Evolutionary conservation across 2,888 invertebrate genomes (phyloP), one percentile per base, ranked within the genome.

Genomic region (Peribatodes rhomboidaria): DNA sequence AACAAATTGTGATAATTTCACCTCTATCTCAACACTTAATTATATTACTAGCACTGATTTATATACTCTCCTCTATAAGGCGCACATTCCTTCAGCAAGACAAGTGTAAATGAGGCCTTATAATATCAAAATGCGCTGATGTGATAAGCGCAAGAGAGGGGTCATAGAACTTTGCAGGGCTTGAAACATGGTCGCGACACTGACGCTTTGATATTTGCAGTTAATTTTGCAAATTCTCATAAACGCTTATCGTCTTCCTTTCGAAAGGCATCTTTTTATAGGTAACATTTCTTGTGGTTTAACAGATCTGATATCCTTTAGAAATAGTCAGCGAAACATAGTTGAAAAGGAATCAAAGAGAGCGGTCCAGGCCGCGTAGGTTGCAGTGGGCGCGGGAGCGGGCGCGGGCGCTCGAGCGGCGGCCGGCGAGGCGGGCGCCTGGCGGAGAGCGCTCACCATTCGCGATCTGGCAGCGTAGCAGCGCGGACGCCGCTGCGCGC

Each of bases 121-220:
- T 72, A 75, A 66, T 74, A 69, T 69, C 73, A 57, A 77, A 74
- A 75, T 69, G 71, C 66, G 71, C 67, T 70, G 70, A 76, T 72
- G 81, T 89, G 90, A 90, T 90, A 91, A 90, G 89, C 89, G 86
- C 85, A 83, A 78, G 86, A 87, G 88, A 81, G 84, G 86, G 90
- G 89, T 91, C 90, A 90, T 83, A 75, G 90, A 90, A 90, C 91
- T 88, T 85, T 84, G 84, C 80, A 85, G 85, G 84, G 79, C 83
- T 83, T 76, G 78, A 55, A 77, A 72, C 76, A 69, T 71, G 61
- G 62, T 69, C 71, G 79, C 70, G 74, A 69, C 78, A 76, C 67
- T 73, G 69, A 64, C 56, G 74, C 70, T 69, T 70, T 70, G 61
- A 62, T 62, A 66, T 62, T 65, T 53, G 59, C 54, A 56, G 56